A percentile compares a stretch with the other conserved stretches of the same genome.
These are phyloP conservation scores for Peromyscus californicus DNA, from an alignment of 2,113 vertebrate genomes.

Conservation along the genomic window DNA sequence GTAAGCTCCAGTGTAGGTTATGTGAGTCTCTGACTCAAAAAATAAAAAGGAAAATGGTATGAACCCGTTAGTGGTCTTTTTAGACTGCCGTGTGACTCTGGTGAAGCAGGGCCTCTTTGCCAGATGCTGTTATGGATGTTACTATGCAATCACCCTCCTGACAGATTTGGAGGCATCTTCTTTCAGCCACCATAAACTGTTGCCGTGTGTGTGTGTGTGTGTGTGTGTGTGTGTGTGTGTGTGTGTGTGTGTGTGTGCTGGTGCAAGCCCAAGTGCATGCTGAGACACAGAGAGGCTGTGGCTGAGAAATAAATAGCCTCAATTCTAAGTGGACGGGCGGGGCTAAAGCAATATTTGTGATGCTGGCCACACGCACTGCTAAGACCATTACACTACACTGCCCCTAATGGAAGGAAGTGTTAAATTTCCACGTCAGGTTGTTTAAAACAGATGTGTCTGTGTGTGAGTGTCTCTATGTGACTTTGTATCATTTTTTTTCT, in stretches of 20 bases:
- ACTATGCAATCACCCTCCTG: not conserved
- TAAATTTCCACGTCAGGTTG: not conserved
- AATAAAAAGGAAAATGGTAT: not conserved
- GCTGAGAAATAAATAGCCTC: constrained; percentile 35
- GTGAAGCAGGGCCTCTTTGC: not conserved
- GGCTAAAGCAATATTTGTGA: not conserved
- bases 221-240: not conserved
- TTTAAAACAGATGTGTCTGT: constrained; percentile 13
- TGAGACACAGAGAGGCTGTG: not conserved
- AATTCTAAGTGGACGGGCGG: not conserved
- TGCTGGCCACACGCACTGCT: not conserved
- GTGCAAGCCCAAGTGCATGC: not conserved
- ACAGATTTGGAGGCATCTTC: constrained; percentile 34
- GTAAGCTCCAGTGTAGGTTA: not conserved
- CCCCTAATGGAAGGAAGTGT: constrained; percentile 20
- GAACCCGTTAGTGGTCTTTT: not conserved
- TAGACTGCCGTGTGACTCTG: not conserved
- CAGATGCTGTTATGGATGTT: not conserved
- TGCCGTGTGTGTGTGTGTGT: not conserved
- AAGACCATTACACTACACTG: not conserved
- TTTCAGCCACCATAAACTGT: not conserved
- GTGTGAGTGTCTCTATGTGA: not conserved
- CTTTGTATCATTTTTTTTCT: not conserved
- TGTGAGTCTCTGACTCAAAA: not conserved
- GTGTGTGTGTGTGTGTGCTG: not conserved